Evolutionary conservation across 2,888 invertebrate species (phyloP).

Genomic region (Campoplex nolae): DNA sequence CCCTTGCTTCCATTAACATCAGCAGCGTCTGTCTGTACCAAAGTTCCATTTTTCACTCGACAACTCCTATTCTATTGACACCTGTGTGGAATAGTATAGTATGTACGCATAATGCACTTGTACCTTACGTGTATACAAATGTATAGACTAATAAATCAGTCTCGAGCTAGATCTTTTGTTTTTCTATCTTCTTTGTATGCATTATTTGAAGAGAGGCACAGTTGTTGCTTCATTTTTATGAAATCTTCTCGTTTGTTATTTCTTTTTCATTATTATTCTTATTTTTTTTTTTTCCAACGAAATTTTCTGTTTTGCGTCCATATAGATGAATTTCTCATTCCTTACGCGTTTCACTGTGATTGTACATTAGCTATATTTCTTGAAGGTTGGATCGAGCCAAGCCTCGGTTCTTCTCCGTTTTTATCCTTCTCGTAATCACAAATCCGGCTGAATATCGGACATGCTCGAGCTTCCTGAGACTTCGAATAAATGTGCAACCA

Average conservation of each 20-base stretch:
- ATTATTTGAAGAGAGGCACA: not conserved
- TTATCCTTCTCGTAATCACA: conserved; percentile 59
- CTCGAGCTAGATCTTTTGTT: not conserved
- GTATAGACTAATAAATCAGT: conserved; percentile 39
- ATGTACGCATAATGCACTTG: not conserved
- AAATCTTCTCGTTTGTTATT: conserved; percentile 19
- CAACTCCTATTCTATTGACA: conserved; percentile 35
- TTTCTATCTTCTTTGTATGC: not conserved
- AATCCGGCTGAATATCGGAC: conserved; percentile 56
- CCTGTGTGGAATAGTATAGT: not conserved
- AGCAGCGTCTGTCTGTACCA: conserved; percentile 21
- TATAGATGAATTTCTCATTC: conserved; percentile 35
- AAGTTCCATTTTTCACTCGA: conserved; percentile 45
- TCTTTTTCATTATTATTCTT: conserved; percentile 21
- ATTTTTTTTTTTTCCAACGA: conserved; percentile 15
- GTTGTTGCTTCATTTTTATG: not conserved
- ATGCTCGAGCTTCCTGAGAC: conserved; percentile 48
- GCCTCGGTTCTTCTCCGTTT: conserved; percentile 37
- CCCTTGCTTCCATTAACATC: conserved; percentile 42
- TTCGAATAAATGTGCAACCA: conserved; percentile 50
- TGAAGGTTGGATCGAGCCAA: conserved; percentile 30
- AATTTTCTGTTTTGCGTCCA: conserved; percentile 6
- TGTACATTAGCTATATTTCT: conserved; percentile 40
- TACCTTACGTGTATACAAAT: not conserved
- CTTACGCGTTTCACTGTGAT: conserved; percentile 37